These are phyloP conservation scores for Actinemys pallida DNA, from an alignment of 2,113 vertebrate genomes.

Conservation along the genomic window DNA sequence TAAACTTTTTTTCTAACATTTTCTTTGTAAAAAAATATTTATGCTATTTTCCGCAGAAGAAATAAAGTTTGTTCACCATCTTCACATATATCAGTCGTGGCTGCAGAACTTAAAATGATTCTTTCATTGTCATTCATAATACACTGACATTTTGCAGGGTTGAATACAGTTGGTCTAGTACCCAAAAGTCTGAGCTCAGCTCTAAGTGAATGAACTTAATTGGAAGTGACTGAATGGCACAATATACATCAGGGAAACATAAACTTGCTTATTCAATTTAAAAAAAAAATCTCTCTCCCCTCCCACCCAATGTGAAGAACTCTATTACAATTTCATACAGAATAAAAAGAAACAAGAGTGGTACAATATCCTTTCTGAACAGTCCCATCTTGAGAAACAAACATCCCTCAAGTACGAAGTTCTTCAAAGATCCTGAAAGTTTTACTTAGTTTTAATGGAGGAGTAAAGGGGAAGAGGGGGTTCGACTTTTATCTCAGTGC, in stretches of 20 bases:
- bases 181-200: not conserved
- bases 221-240: not conserved
- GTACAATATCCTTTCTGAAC: not conserved
- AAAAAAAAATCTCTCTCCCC: not conserved
- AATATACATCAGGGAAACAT: not conserved
- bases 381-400: not conserved
- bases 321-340: not conserved
- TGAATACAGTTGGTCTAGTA: not conserved
- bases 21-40: conserved; percentile 49
- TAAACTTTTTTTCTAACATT: not conserved
- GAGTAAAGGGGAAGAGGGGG: not conserved
- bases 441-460: not conserved
- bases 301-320: not conserved
- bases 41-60: not conserved
- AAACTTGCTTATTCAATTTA: not conserved
- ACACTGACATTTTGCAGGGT: not conserved
- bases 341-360: not conserved
- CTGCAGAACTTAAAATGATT: conserved; percentile 29
- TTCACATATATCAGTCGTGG: conserved; percentile 22
- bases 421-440: not conserved
- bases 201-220: not conserved
- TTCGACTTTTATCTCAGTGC: not conserved
- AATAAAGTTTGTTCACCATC: conserved; percentile 8
- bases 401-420: not conserved
- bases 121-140: not conserved